Evolutionary conservation across 2,888 invertebrate genomes (phyloP), one percentile per base, ranked within the genome.

Genomic region (Bimastos eiseni): DNA sequence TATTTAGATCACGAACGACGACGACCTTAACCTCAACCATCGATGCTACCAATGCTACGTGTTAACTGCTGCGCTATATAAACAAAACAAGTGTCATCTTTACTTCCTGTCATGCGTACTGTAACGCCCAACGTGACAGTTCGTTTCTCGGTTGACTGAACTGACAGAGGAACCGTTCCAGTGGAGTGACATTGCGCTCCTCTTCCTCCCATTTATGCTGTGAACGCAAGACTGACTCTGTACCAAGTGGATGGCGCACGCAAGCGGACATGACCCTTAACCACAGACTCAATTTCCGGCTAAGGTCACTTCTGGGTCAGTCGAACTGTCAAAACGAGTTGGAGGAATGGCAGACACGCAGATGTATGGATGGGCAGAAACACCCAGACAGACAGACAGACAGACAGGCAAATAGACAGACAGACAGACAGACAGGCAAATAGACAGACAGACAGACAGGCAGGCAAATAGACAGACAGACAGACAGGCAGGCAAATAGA

Each of bases 51-150:
- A 70, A 70, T 70, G n/a, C 6, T n/a, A n/a, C 70, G 70, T 70
- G 30, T 70, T 70, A 5, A n/a, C n/a, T 1, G 30, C 30, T 30
- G 70, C 30, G 70, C 70, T 70, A 70, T n/a, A 70, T 70, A 70
- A 70, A 70, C n/a, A 70, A 70, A 70, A 8, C 6, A 70, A n/a
- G 30, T 70, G 30, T 30, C 70, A 70, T 30, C n/a, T 70, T n/a
- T n/a, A n/a, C 70, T 70, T 70, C 70, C 70, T 30, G 70, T 70
- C 70, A 70, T 70, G 86, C 86, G 86, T 19, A 86, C 86, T 86
- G 37, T 17, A 37, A 86, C 30, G 19, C 36, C 37, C 86, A 36
- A 86, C 21, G 86, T 33, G 86, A 86, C 86, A 34, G 86, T 86
- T 37, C 34, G 36, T 86, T 86, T 86, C 6, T 36, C 86, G 86